Conservation (phyloP, 1,140 invertebrate genomes). For the Apis laboriosa region DNA sequence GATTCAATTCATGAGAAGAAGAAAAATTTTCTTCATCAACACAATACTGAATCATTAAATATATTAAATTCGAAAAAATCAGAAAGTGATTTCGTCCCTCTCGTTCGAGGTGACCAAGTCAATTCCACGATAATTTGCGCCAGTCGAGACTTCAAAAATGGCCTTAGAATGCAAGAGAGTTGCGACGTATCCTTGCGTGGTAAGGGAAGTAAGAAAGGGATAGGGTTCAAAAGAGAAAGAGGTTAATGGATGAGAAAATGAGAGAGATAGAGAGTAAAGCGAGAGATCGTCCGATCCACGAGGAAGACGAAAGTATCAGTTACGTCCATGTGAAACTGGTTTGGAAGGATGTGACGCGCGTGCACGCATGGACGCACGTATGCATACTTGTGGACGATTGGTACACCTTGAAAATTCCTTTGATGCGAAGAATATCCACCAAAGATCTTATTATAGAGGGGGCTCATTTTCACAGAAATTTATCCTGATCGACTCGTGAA, state of each 20-base stretch:
- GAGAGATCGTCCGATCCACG: conserved; percentile 58
- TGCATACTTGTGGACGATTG: conserved; percentile 45
- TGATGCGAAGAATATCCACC: conserved; percentile 15
- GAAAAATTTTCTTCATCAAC: neutral
- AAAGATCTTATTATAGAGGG: conserved; percentile 16
- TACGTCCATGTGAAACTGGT: conserved; percentile 77
- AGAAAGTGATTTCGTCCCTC: neutral
- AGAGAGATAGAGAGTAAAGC: conserved; percentile 61
- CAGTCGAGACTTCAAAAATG: conserved; percentile 50
- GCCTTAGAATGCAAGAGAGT: conserved; percentile 34
- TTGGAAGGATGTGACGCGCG: conserved; percentile 76
- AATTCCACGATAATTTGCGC: conserved; percentile 44
- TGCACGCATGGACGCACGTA: conserved; percentile 52
- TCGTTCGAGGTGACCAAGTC: conserved; percentile 30
- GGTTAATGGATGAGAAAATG: conserved; percentile 34
- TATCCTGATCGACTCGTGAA: neutral
- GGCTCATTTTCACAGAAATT: conserved; percentile 6
- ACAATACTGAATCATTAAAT: neutral
- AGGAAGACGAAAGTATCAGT: conserved; percentile 68
- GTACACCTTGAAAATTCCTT: conserved; percentile 73
- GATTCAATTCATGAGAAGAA: too few species aligned
- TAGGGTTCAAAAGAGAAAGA: conserved; percentile 45
- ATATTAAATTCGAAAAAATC: neutral
- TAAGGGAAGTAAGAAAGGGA: conserved; percentile 40
- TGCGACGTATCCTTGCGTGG: conserved; percentile 19